Percentiles rank a stretch among this genome's conserved stretches.
These are phyloP conservation scores for Sitophilus oryzae DNA, from an alignment of 1,140 invertebrate species.

Conservation along the genomic window DNA sequence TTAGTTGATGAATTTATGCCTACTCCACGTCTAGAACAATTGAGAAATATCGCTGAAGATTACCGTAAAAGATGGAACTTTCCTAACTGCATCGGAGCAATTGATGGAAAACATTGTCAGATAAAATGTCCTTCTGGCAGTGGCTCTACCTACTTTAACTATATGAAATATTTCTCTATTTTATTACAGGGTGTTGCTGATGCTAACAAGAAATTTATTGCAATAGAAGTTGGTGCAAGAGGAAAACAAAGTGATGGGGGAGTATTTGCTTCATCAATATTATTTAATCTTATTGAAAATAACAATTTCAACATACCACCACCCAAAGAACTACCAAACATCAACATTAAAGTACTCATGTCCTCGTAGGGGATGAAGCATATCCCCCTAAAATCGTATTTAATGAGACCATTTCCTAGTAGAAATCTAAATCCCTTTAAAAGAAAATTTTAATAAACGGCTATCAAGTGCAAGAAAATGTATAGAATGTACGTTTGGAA, in stretches of 20 bases:
- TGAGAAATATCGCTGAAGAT: not conserved
- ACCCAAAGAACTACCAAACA: not conserved
- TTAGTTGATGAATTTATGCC: conserved; percentile 10
- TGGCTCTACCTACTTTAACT: conserved; percentile 18
- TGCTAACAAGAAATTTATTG: no score
- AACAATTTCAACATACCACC: conserved; percentile 4
- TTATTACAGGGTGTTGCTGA: no score
- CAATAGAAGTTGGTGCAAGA: conserved; percentile 8
- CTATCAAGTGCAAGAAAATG: conserved; percentile 29
- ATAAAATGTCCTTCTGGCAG: conserved; percentile 3
- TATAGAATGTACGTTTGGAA: conserved; percentile 34
- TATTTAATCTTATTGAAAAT: conserved; percentile 1
- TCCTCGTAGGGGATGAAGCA: conserved; percentile 31
- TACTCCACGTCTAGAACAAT: conserved; percentile 1
- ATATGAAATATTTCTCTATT: conserved; percentile 12
- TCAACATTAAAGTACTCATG: conserved; percentile 7
- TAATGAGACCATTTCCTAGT: conserved; percentile 45
- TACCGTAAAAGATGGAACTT: conserved; percentile 10
- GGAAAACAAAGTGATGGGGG: conserved; percentile 12
- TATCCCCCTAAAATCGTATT: conserved; percentile 42
- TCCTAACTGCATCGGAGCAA: conserved; percentile 37
- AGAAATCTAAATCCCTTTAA: conserved; percentile 32
- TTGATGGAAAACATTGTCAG: conserved; percentile 41
- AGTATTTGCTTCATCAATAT: conserved; percentile 1
- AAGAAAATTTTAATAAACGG: conserved; percentile 47